Base-by-base conservation (phyloP, 2,888 invertebrate species). In the Protodeltote pygarga region DNA sequence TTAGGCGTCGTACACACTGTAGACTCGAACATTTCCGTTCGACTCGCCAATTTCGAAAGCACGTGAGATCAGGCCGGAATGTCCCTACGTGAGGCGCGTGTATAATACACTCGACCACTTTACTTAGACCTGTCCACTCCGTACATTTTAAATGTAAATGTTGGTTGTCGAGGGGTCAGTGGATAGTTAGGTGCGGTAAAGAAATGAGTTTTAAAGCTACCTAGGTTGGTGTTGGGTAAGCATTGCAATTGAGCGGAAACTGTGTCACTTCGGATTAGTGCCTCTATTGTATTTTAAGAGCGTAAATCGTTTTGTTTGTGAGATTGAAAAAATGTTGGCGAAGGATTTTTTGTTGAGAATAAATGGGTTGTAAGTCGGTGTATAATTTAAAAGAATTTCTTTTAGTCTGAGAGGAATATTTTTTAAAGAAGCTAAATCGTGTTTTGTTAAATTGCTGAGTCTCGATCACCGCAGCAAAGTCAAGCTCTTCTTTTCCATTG, bases 191-290 rank as follows among this genome's bases (percentile, higher is more conserved):
- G 16, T 39, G 58, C 5, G 68, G 68, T 67, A 55, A 65, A 76
- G 71, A 72, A 77, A 79, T 77, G 77, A 78, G 81, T 82, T 79
- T 77, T 71, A 74, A 78, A 75, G 66, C 68, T 60, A 65, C 69
- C 71, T 68, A 65, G 65, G 45, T 70, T 62, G 74, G 75, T 74
- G 77, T 77, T 66, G 71, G 66, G 63, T 76, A 78, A 80, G 76
- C 71, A 75, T 41, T 70, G 71, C 77, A 79, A 81, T 80, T 76
- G 77, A 77, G 77, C 74, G 77, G 77, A 75, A 78, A 78, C 76
- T 77, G 65, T 66, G 65, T 69, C 60, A 57, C 57, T 57, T 52
- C 48, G 59, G 65, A 76, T 75, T 75, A 76, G 54, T 48, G 58
- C 39, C 20, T 37, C 55, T 60, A 76, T 75, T 67, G 71, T 74